Conservation (phyloP, 2,888 invertebrate species). For the Agrochola litura region DNA sequence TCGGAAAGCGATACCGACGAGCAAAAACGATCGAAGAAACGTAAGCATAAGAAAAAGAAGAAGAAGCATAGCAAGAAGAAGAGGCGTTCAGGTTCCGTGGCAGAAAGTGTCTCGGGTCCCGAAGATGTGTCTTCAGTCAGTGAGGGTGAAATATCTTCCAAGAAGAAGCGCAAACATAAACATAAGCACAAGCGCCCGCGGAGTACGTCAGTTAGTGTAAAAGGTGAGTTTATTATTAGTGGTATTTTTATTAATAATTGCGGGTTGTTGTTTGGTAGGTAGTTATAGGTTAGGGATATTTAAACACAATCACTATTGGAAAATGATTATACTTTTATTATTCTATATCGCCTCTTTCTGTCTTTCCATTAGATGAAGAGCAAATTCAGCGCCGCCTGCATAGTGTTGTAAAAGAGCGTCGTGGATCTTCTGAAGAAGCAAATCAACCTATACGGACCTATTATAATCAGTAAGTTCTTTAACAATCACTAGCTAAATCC, state of each 20-base stretch:
- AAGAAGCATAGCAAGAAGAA: conserved; percentile 88
- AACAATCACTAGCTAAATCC: not conserved
- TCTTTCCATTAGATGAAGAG: conserved; percentile 69
- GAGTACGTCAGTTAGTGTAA: conserved; percentile 77
- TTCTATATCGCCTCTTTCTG: not conserved
- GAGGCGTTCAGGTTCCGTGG: conserved; percentile 80
- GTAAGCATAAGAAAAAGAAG: conserved; percentile 89
- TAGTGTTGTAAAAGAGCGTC: conserved; percentile 86
- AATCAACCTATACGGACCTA: conserved; percentile 83
- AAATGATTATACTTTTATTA: not conserved
- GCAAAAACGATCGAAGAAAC: conserved; percentile 85
- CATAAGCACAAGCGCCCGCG: conserved; percentile 83
- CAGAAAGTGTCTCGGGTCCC: conserved; percentile 73
- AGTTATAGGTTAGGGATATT: not conserved
- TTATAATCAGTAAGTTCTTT: conserved; percentile 82
- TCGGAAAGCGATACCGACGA: conserved; percentile 86
- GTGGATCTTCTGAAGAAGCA: conserved; percentile 79
- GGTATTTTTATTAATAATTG: not conserved
- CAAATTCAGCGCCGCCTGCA: conserved; percentile 80
- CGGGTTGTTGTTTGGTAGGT: not conserved
- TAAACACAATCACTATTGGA: not conserved
- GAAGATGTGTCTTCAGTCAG: conserved; percentile 81
- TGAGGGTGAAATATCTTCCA: conserved; percentile 84
- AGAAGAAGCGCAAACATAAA: conserved; percentile 87
- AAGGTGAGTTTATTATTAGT: conserved; percentile 70